Evolutionary conservation across 2,888 invertebrate species (phyloP).

Genomic region (Trachelus stipa): DNA sequence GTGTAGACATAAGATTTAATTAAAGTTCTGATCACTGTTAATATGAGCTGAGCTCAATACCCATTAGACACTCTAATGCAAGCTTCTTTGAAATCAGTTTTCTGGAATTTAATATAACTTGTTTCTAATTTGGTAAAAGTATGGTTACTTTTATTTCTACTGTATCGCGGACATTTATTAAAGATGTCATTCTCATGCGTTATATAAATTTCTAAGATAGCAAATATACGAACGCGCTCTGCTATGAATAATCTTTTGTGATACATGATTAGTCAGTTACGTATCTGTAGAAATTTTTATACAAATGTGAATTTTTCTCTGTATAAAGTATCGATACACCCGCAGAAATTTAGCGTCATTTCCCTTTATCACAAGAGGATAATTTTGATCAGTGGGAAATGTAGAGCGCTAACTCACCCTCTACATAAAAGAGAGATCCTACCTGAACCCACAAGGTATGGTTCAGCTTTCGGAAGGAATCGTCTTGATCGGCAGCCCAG

Average conservation of each 20-base stretch:
- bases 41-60: not conserved
- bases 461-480: conserved; percentile 57
- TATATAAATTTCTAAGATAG: not conserved
- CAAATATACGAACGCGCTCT: not conserved
- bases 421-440: conserved; percentile 28
- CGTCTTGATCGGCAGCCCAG: conserved; percentile 54
- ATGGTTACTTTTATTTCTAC: not conserved
- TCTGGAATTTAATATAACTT: not conserved
- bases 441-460: conserved; percentile 58
- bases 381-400: conserved; percentile 6
- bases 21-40: not conserved
- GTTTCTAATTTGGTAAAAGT: not conserved
- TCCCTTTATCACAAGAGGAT: not conserved
- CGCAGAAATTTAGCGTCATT: no score
- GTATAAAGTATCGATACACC: not conserved
- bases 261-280: not conserved
- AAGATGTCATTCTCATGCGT: not conserved
- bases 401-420: conserved; percentile 24
- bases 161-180: not conserved
- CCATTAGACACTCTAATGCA: not conserved
- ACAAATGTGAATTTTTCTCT: not conserved
- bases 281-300: not conserved
- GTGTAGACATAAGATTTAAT: not conserved
- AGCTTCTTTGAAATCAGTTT: not conserved
- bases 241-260: not conserved